Base-by-base conservation (phyloP, 2,113 vertebrate genomes). In the Aepyceros melampus region DNA sequence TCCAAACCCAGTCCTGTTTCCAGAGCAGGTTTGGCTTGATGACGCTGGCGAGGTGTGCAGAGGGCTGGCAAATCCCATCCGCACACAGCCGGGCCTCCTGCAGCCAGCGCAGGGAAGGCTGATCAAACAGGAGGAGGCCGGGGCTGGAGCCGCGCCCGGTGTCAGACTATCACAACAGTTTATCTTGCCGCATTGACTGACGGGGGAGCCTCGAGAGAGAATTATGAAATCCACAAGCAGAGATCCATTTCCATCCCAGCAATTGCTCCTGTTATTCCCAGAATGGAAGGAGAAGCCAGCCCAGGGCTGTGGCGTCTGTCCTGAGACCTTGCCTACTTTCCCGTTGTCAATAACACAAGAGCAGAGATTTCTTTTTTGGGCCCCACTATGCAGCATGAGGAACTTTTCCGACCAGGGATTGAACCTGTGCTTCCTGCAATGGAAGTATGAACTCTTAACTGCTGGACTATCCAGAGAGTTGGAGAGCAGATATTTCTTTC, bases 181-280 rank as follows among this genome's bases (percentile, higher is more conserved):
- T 93, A 74, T 76, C 96, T 90, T 55, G 94, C 49, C 1, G 16
- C 64, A 83, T 16, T 16, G 71, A 83, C 2, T 16, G 71, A 83
- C 0, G 56, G 92, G 40, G n/a, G 49, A 8, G 31, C 29, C 49
- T n/a, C 4, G 16, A 58, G 85, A 85, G 87, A 96, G 55, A 94
- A 94, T 97, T 84, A 81, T 7, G 94, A 83, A 2, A 89, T 96
- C 92, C 58, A 81, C 94, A 95, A 96, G 78, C 2, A 33, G 91
- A 67, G 49, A 36, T 49, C 23, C 71, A 94, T 90, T 0, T 10
- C 31, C 36, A 84, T 82, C 91, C 97, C 97, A 36, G 96, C 89
- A 95, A 89, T 95, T 7, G 0, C 76, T 45, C 19, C n/a, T n/a
- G 4, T 51, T 56, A n/a, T 31, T 74, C 74, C 64, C 19, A 40